Evolutionary conservation across 2,888 invertebrate genomes (phyloP), one percentile per base, ranked within the genome.

Genomic region (Cenopis cana): DNA sequence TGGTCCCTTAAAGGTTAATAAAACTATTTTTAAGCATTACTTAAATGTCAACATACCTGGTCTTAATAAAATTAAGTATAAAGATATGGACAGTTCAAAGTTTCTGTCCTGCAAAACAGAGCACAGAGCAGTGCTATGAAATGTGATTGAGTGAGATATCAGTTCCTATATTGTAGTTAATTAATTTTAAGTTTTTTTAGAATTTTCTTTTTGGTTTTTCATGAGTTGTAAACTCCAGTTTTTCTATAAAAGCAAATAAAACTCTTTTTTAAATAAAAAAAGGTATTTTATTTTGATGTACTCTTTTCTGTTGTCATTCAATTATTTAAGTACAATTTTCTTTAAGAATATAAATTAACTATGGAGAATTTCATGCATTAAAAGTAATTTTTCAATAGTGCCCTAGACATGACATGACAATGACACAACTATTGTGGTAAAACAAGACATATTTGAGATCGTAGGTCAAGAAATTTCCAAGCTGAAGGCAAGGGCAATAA

Each of bases 211-310:
- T 29, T 29, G n/a, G n/a, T n/a, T 24, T 54, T 24, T 29, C n/a
- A 20, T 10, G 24, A 33, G 20, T 3, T 20, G 10, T 14, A 14
- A 36, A 10, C 29, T 66, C 24, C 6, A 6, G 18, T 46, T 66
- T 24, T 46, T 24, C 17, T 29, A 17, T 17, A 49, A 33, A 6
- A 18, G 46, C 46, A n/a, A 67, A 67, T 49, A 62, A 64, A 54
- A 64, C 33, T 38, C 20, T 41, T 29, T 46, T 14, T 41, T 4
- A 41, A 17, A 50, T 52, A 5, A 14, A 41, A 4, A 50, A 41
- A 57, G 38, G 18, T 10, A 11, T 18, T 52, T 57, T 64, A 33
- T 33, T 33, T 33, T 33, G 9, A 33, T 33, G 33, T 57, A 57
- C 29, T 29, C n/a, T 41, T 20, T 36, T 46, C 6, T 33, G 12